Percentiles rank a stretch among this genome's conserved stretches.
phyloP scores from a whole-genome alignment of 1,140 invertebrate genomes.

The Drosophila watanabei region DNA sequence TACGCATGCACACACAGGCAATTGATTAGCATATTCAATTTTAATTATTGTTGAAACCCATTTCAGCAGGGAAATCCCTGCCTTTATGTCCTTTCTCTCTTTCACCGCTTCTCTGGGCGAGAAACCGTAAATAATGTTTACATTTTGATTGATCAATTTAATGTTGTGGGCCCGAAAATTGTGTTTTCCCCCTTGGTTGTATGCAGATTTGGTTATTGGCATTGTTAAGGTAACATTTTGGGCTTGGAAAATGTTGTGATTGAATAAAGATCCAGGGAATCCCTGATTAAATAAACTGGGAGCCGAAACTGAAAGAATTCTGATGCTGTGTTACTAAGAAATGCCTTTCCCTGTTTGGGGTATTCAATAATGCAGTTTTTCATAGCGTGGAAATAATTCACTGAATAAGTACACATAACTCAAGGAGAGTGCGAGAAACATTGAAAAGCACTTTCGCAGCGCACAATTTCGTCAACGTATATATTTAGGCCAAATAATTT shows the following conservation, averaged over 20 bases:
- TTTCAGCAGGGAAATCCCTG: constrained; percentile 39
- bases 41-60: constrained; percentile 61
- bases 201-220: constrained; percentile 30
- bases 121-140: constrained; percentile 61
- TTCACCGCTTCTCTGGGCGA: constrained; percentile 28
- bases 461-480: constrained; percentile 12
- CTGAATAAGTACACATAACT: constrained; percentile 7
- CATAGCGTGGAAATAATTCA: not conserved
- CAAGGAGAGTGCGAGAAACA: constrained; percentile 25
- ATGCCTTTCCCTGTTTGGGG: not conserved
- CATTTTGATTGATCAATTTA: constrained; percentile 61
- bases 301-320: not conserved
- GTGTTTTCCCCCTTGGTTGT: constrained; percentile 22
- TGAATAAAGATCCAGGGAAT: not conserved
- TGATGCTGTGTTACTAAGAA: not conserved
- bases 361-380: constrained; percentile 25
- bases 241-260: constrained; percentile 29
- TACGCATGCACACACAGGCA: constrained; percentile 11
- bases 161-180: constrained; percentile 41
- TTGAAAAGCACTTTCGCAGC: constrained; percentile 58
- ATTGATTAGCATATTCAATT: constrained; percentile 69
- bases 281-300: constrained; percentile 13
- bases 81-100: constrained; percentile 8
- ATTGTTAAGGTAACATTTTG: constrained; percentile 9
- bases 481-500: constrained; percentile 39